A percentile compares a stretch with the other conserved stretches of the same genome.
phyloP scores from a whole-genome alignment of 2,113 vertebrate species.

The Pedetes capensis region DNA sequence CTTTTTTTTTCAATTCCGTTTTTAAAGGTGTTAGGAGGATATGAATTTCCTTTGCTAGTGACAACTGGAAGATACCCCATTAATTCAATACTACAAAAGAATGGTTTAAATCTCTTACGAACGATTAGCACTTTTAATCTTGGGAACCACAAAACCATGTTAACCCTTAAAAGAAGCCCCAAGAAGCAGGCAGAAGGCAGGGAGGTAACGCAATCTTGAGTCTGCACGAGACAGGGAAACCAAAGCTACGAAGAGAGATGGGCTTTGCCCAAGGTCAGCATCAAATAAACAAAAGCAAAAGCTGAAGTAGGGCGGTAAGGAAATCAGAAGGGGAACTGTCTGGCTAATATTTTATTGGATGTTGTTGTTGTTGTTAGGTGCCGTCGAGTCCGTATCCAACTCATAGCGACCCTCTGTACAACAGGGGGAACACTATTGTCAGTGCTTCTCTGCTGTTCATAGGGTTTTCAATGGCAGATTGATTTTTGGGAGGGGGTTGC shows the following conservation, averaged over 20 bases:
- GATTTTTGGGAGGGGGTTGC: too few relatives aligned
- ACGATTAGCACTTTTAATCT: constrained; percentile 45
- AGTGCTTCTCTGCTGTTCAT: too few relatives aligned
- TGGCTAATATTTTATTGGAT: too few relatives aligned
- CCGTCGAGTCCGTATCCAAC: too few relatives aligned
- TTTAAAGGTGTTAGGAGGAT: constrained; percentile 62
- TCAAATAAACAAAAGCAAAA: neutral
- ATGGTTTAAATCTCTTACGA: constrained; percentile 55
- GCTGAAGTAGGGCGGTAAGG: neutral
- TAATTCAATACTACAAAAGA: constrained; percentile 64
- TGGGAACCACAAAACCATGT: neutral
- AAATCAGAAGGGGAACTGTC: neutral
- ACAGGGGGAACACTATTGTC: too few relatives aligned
- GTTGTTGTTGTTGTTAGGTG: too few relatives aligned
- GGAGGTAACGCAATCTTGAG: neutral
- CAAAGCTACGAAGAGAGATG: neutral
- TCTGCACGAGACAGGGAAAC: neutral
- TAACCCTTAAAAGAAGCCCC: constrained; percentile 27
- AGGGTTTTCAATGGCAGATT: too few relatives aligned
- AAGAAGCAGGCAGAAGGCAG: neutral
- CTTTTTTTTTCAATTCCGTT: constrained; percentile 60
- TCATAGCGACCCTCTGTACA: too few relatives aligned
- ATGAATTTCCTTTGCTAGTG: constrained; percentile 56
- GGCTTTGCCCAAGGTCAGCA: neutral
- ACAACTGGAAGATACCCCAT: constrained; percentile 64